Evolutionary conservation across 2,888 invertebrate species (phyloP).

Genomic region (Drosophila kambysellisi): DNA sequence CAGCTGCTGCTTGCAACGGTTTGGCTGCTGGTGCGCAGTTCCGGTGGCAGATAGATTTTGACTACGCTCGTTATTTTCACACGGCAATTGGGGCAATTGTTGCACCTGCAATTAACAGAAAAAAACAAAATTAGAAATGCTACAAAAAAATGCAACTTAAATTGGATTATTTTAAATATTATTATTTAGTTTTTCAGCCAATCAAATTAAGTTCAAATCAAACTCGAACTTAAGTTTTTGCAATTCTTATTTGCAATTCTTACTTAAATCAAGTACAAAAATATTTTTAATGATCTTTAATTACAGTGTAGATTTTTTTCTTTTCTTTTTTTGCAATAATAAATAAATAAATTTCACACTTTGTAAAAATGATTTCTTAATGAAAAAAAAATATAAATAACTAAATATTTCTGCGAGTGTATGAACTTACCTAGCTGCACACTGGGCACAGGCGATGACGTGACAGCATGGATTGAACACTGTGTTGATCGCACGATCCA

Average conservation of each 20-base stretch:
- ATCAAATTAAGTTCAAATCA: too few relatives aligned
- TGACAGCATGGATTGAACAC: slow-evolving; percentile 96
- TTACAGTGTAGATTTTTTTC: too few relatives aligned
- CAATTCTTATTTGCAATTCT: too few relatives aligned
- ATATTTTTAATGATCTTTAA: too few relatives aligned
- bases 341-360: too few relatives aligned
- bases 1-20: slow-evolving; percentile 44
- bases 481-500: slow-evolving; percentile 93
- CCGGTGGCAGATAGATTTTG: slow-evolving; percentile 84
- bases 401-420: not conserved
- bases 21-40: slow-evolving; percentile 79
- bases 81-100: slow-evolving; percentile 84
- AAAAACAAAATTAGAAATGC: not conserved
- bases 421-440: slow-evolving; percentile 88
- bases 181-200: too few relatives aligned
- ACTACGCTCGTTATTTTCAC: slow-evolving; percentile 82
- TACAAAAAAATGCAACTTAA: not conserved
- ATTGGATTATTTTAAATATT: too few relatives aligned
- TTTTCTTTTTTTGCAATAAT: too few relatives aligned
- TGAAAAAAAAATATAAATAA: too few relatives aligned
- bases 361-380: too few relatives aligned
- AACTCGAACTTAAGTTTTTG: too few relatives aligned
- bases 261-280: too few relatives aligned
- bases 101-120: slow-evolving; percentile 77
- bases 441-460: slow-evolving; percentile 91